Evolutionary conservation across 2,888 invertebrate genomes (phyloP).

Genomic region (Mimachlamys varia): DNA sequence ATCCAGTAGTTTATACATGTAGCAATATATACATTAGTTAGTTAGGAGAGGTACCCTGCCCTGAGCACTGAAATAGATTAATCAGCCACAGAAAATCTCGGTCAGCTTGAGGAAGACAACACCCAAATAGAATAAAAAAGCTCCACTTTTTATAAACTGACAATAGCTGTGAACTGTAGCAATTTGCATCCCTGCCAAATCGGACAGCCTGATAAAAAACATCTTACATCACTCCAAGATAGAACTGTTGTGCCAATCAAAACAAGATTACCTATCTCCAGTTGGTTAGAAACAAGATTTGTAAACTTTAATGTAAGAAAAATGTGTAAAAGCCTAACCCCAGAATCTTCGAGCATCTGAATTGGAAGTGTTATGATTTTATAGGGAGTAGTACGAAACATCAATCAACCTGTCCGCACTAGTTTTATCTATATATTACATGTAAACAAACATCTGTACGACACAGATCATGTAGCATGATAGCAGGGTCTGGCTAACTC

Average conservation of each 20-base stretch:
- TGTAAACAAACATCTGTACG: not conserved
- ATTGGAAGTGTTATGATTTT: not conserved
- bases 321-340: not conserved
- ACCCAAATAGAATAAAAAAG: not conserved
- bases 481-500: too few relatives aligned
- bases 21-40: not conserved
- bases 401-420: not conserved
- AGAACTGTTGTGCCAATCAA: not conserved
- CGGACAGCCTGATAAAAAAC: not conserved
- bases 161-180: not conserved
- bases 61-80: not conserved
- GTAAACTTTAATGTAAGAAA: not conserved
- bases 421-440: not conserved
- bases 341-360: not conserved
- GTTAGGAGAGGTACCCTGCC: not conserved
- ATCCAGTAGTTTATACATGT: too few relatives aligned
- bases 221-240: constrained; percentile 32
- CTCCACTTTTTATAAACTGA: not conserved
- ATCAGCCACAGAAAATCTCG: not conserved
- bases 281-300: not conserved
- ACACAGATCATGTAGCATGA: too few relatives aligned
- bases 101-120: not conserved
- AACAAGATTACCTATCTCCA: not conserved
- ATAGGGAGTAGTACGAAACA: not conserved
- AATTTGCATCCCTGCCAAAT: not conserved